Percentiles rank a stretch among this genome's conserved stretches.
Evolutionary conservation across 1,140 invertebrate species (phyloP).

Genomic region (Diprion similis): DNA sequence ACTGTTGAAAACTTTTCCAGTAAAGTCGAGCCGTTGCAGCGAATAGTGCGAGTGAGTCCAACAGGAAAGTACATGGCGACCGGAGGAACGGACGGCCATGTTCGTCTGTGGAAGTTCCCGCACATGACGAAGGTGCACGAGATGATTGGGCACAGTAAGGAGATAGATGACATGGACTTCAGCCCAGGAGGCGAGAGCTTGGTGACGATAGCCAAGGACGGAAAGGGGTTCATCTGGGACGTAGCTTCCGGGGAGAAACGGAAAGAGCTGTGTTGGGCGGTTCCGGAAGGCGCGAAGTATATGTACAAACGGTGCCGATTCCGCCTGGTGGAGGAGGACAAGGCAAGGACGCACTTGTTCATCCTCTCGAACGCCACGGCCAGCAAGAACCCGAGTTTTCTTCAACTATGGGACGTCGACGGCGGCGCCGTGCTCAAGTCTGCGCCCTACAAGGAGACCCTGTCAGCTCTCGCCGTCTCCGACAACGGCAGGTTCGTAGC

Average conservation of each 20-base stretch:
- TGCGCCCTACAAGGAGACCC: conserved; percentile 72
- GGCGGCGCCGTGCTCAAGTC: conserved; percentile 64
- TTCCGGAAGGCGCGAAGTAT: conserved; percentile 77
- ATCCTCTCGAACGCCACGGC: conserved; percentile 81
- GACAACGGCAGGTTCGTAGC: conserved; percentile 91
- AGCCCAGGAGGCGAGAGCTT: conserved; percentile 78
- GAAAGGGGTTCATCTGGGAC: conserved; percentile 82
- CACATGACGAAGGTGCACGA: conserved; percentile 73
- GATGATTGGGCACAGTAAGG: conserved; percentile 75
- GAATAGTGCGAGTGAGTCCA: conserved; percentile 82
- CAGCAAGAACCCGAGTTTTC: conserved; percentile 74
- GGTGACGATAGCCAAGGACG: conserved; percentile 89
- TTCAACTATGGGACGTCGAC: conserved; percentile 75
- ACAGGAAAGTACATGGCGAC: conserved; percentile 84
- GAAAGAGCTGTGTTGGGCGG: conserved; percentile 76
- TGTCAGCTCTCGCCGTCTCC: conserved; percentile 87
- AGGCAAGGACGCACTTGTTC: conserved; percentile 74
- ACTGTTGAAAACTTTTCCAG: conserved; percentile 39
- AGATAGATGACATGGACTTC: conserved; percentile 93
- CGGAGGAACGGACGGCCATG: conserved; percentile 86
- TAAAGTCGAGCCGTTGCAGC: conserved; percentile 80
- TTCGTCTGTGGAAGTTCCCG: conserved; percentile 91
- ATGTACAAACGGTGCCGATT: conserved; percentile 84
- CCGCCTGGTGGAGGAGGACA: conserved; percentile 48
- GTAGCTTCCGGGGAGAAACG: conserved; percentile 68